Evolutionary conservation across 2,888 invertebrate species (phyloP).

Genomic region (Toxonevra muliebris): DNA sequence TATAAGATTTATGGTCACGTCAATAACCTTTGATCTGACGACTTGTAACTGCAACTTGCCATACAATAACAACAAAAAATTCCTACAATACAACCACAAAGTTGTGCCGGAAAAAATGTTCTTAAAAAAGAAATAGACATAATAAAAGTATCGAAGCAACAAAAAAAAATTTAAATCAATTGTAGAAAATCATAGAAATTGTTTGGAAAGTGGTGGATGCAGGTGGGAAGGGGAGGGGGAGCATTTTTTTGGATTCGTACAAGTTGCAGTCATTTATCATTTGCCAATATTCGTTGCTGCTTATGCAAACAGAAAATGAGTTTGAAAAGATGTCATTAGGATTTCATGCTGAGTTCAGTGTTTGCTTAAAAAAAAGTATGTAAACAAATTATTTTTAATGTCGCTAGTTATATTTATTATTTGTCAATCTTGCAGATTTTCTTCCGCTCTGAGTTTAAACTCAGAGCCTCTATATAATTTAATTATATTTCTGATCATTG

Average conservation of each 20-base stretch:
- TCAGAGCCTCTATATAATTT: too few relatives aligned
- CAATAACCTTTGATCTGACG: conserved; percentile 38
- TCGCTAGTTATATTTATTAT: too few relatives aligned
- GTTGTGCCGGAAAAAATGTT: background rate
- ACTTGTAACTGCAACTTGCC: conserved; percentile 28
- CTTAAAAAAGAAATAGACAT: background rate
- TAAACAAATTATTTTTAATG: too few relatives aligned
- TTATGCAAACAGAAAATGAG: background rate
- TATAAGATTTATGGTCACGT: conserved; percentile 38
- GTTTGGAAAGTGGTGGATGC: background rate
- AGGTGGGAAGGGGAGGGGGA: too few relatives aligned
- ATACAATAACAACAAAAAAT: conserved; percentile 12
- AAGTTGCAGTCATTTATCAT: background rate
- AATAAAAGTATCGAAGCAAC: background rate
- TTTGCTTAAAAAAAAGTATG: too few relatives aligned
- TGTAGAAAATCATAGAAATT: conserved; percentile 5
- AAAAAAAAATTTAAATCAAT: background rate
- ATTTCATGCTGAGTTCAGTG: too few relatives aligned
- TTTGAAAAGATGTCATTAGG: too few relatives aligned
- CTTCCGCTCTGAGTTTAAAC: too few relatives aligned
- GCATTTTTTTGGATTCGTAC: background rate
- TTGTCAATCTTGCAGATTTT: too few relatives aligned
- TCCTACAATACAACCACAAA: background rate
- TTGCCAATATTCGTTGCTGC: background rate
- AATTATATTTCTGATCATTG: too few relatives aligned